Evolutionary conservation across 2,113 vertebrate genomes (phyloP), one percentile per base, ranked within the genome.

Genomic region (Megalops atlanticus): DNA sequence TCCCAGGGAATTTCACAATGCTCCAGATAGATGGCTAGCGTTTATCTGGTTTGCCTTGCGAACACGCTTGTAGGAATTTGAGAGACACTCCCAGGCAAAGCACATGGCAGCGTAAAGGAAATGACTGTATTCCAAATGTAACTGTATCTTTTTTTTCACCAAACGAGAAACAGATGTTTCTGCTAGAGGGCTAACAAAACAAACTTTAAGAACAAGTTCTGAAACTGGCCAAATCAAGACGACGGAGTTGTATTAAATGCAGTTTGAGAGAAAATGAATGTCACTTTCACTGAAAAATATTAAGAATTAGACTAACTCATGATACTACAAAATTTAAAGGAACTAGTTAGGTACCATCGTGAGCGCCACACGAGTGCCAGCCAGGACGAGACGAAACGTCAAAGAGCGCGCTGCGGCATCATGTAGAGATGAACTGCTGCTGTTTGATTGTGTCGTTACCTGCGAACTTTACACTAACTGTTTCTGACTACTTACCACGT

Each of bases 401-500:
- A 64, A n/a, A 8, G 58, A 64, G 58, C 58, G 58, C 58, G 24
- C 58, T 11, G 3, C 31, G 52, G 21, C 52, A 64, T 64, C n/a
- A 64, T 2, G 58, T 5, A 7, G 5, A 10, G 6, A 64, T 31
- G 1, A 64, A 64, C 8, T 15, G n/a, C 31, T n/a, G n/a, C 58
- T 31, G 58, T 1, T 24, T 24, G 24, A 18, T n/a, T 24, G 52
- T 58, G 52, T 11, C 11, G 58, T 31, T 64, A n/a, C n/a, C n/a
- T n/a, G n/a, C n/a, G n/a, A n/a, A n/a, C n/a, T n/a, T n/a, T n/a
- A n/a, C n/a, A n/a, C n/a, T n/a, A n/a, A n/a, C n/a, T n/a, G n/a
- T n/a, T n/a, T n/a, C n/a, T n/a, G n/a, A 8, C 18, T 86, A 92
- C 92, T 94, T 79, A 94, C 93, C 93, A 31, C 94, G 93, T 0